These are phyloP conservation scores for Synergus umbraculus DNA, from an alignment of 2,888 invertebrate species.

Conservation along the genomic window DNA sequence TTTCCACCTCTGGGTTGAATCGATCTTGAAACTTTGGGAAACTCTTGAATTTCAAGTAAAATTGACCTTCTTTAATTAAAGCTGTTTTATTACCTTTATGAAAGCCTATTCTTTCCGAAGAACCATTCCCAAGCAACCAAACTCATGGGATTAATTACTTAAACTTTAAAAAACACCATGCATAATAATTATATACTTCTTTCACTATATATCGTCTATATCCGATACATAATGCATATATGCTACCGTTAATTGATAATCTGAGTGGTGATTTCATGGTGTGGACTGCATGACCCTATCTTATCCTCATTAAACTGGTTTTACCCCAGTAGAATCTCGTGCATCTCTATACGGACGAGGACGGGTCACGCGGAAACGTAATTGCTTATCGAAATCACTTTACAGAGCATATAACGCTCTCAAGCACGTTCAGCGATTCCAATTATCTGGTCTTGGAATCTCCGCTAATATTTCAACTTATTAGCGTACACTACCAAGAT, in stretches of 20 bases:
- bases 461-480: constrained; percentile 34
- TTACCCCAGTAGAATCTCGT: constrained; percentile 8
- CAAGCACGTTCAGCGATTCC: constrained; percentile 27
- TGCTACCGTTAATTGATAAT: constrained; percentile 39
- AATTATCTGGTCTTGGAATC: constrained; percentile 32
- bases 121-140: background rate
- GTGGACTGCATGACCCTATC: constrained; percentile 20
- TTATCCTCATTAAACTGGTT: constrained; percentile 31
- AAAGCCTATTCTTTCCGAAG: background rate
- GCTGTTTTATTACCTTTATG: background rate
- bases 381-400: constrained; percentile 40
- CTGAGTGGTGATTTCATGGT: constrained; percentile 10
- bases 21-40: background rate
- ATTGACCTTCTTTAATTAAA: background rate
- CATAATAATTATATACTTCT: background rate
- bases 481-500: constrained; percentile 12
- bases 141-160: no score
- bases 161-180: background rate
- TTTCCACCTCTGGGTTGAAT: background rate
- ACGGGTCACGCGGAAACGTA: constrained; percentile 39
- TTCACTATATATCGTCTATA: background rate
- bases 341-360: constrained; percentile 13
- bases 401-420: constrained; percentile 34
- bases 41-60: constrained; percentile 2
- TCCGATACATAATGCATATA: background rate